Evolutionary conservation across 2,797 vertebrate species (phyloP).

Genomic region (Pterois miles): DNA sequence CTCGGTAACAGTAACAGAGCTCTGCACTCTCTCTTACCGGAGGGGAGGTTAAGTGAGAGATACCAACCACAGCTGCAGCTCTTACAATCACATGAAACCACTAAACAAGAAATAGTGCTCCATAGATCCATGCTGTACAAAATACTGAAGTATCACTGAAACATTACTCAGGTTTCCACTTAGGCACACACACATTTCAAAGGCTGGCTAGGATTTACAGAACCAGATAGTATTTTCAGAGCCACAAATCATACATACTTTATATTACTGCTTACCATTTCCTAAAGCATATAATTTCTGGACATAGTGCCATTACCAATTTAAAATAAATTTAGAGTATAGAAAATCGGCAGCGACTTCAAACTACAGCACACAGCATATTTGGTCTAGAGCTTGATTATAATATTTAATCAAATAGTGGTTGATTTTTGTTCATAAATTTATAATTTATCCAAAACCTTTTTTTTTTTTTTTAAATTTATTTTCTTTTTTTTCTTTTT

Average conservation of each 20-base stretch:
- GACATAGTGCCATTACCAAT: not conserved
- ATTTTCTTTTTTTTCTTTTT: no score
- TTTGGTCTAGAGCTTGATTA: no score
- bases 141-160: slow-evolving; percentile 1
- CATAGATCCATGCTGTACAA: not conserved
- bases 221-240: not conserved
- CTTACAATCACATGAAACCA: slow-evolving; percentile 2
- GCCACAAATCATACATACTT: not conserved
- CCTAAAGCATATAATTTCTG: not conserved
- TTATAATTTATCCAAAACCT: no score
- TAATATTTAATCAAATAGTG: no score
- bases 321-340: not conserved
- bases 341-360: not conserved
- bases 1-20: slow-evolving; percentile 30
- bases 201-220: not conserved
- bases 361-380: not conserved
- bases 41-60: slow-evolving; percentile 28
- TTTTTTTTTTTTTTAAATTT: no score
- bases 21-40: slow-evolving; percentile 16
- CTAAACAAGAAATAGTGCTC: slow-evolving; percentile 1
- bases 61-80: not conserved
- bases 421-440: no score
- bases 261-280: not conserved
- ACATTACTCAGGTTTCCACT: not conserved
- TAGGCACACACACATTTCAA: not conserved